These are phyloP conservation scores for Pollenia angustigena DNA, from an alignment of 2,888 invertebrate species.

Conservation along the genomic window DNA sequence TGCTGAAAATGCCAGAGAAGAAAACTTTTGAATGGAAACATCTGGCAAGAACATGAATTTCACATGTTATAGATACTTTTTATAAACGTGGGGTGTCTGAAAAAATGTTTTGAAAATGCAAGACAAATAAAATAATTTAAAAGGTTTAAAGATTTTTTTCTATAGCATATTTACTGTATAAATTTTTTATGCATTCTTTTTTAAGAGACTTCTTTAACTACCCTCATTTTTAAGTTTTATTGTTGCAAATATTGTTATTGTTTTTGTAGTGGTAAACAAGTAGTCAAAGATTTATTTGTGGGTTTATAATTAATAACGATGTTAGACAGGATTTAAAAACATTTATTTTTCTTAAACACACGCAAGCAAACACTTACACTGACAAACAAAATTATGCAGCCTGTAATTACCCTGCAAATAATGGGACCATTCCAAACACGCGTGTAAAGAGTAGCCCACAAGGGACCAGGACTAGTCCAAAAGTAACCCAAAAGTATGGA, in stretches of 20 bases:
- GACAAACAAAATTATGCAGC: neutral
- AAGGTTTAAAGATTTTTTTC: neutral
- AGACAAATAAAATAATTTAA: neutral
- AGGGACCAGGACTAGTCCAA: too few species aligned
- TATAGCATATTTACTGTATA: neutral
- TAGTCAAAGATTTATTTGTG: conserved; percentile 57
- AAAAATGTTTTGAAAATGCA: too few species aligned
- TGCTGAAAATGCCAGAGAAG: neutral
- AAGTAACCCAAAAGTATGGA: too few species aligned
- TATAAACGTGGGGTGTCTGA: too few species aligned
- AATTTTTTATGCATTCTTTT: neutral
- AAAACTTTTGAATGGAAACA: conserved; percentile 31
- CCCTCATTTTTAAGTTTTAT: neutral
- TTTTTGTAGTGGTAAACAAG: conserved; percentile 21
- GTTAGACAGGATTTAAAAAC: conserved; percentile 54
- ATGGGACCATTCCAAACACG: too few species aligned
- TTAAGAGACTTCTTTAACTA: neutral
- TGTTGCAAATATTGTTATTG: neutral
- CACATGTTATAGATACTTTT: neutral
- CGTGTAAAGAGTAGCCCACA: too few species aligned
- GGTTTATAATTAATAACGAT: conserved; percentile 63
- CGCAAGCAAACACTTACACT: neutral
- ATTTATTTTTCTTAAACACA: conserved; percentile 1
- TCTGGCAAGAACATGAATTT: conserved; percentile 34
- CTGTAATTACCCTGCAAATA: too few species aligned